Base-by-base conservation (phyloP, 2,888 invertebrate species). In the Oegoconia quadripuncta region DNA sequence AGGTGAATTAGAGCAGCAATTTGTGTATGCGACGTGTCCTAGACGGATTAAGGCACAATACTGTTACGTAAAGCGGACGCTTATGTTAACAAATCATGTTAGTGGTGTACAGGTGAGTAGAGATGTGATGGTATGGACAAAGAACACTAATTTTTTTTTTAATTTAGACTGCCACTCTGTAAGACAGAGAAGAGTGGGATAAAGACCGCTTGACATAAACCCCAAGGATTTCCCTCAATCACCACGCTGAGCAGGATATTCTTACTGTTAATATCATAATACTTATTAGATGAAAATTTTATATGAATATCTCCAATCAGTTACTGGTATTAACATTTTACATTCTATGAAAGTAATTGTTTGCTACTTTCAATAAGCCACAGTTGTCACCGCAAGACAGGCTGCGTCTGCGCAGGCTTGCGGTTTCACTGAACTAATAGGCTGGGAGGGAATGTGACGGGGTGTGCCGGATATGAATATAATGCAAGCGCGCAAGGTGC, bases 1-100 rank as follows among this genome's bases (percentile, higher is more conserved):
- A 49, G 57, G 77, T 61, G 80, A 86, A 84, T 79, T 83, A 74
- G 84, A 84, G 82, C 83, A 79, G 79, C 69, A 77, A 81, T 80
- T 77, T 79, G 74, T 72, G 68, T 71, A 63, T 69, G 74, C 66
- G 74, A 76, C 75, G 74, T 78, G 81, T 76, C 77, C 76, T 74
- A 75, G 64, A 56, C 69, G 64, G 59, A 64, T 59, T 58, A 57
- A 59, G 57, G 64, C 55, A 71, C 68, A 68, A 69, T 69, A 48
- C 41, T 35, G 44, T 71, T 67, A 53, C 67, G 68, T 55, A 65
- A 69, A 46, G 25, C 35, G 35, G 16, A 17, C 37, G 37, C 27
- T 23, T 30, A 31, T 27, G 15, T 26, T 35, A 35, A 23, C 23
- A 34, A 34, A 34, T 16, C 34, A 12, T 14, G 13, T 34, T 34